A percentile compares a stretch with the other conserved stretches of the same genome.
phyloP scores from a whole-genome alignment of 2,113 vertebrate species.

The Gopherus evgoodei region DNA sequence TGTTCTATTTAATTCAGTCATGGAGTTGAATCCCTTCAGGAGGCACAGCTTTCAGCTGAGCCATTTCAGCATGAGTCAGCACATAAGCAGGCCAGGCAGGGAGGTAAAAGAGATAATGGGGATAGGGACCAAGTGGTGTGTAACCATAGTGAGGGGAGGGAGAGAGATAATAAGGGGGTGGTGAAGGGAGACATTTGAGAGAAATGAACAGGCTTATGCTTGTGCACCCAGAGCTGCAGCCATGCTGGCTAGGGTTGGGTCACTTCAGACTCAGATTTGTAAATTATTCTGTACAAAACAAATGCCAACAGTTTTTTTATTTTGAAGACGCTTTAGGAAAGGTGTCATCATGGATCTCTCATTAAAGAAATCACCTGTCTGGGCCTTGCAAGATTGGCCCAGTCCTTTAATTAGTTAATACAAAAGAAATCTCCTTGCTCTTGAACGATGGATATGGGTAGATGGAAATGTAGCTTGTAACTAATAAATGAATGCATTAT shows the following conservation, averaged over 20 bases:
- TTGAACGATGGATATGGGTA: not conserved
- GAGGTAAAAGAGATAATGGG: not conserved
- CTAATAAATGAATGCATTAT: no score
- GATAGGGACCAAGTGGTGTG: not conserved
- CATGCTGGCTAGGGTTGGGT: not conserved
- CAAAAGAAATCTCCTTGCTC: not conserved
- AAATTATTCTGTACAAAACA: not conserved
- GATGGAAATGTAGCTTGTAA: no score
- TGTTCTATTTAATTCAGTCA: not conserved
- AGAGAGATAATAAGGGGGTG: not conserved
- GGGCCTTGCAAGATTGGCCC: not conserved
- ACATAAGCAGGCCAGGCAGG: no score
- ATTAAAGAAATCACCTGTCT: no score
- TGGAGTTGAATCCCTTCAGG: not conserved
- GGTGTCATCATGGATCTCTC: not conserved
- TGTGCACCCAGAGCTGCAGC: not conserved
- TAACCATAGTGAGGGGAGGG: not conserved
- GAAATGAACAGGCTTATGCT: not conserved
- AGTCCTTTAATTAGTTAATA: not conserved
- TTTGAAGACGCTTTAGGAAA: not conserved
- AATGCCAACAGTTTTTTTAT: not conserved
- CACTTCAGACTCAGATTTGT: not conserved
- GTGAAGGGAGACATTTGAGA: no score
- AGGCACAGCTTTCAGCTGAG: not conserved
- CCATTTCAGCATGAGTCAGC: not conserved